Percentiles rank a stretch among this genome's conserved stretches.
phyloP scores from a whole-genome alignment of 2,888 invertebrate species.

The Entomobrya multifasciata region DNA sequence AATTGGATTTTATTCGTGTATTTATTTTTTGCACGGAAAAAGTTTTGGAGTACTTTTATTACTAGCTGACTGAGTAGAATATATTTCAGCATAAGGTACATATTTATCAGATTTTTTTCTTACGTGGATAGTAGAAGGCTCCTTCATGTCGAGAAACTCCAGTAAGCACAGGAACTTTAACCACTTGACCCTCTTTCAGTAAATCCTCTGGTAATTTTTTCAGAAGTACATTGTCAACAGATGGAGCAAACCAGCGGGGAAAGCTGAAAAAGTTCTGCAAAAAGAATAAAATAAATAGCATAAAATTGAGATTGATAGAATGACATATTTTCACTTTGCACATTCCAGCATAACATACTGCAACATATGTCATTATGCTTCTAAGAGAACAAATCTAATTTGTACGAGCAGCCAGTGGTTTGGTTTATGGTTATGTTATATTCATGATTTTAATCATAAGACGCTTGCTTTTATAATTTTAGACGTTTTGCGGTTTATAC shows the following conservation, averaged over 20 bases:
- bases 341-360: no score
- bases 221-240: constrained; percentile 78
- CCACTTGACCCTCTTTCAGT: constrained; percentile 73
- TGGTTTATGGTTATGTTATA: no score
- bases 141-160: constrained; percentile 80
- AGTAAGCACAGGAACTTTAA: constrained; percentile 79
- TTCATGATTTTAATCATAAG: no score
- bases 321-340: no score
- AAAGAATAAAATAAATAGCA: constrained; percentile 15
- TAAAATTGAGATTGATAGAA: no score
- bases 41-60: neutral
- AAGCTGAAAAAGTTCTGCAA: constrained; percentile 80
- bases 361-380: no score
- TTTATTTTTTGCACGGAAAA: neutral
- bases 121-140: constrained; percentile 80
- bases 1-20: constrained; percentile 5
- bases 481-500: neutral
- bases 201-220: constrained; percentile 77
- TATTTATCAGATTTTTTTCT: no score
- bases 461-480: constrained; percentile 14
- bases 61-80: no score
- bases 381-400: no score
- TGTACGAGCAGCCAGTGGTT: no score
- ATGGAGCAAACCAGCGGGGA: constrained; percentile 80
- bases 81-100: no score